phyloP scores from a whole-genome alignment of 2,888 invertebrate genomes.

The Apotomis capreana region DNA sequence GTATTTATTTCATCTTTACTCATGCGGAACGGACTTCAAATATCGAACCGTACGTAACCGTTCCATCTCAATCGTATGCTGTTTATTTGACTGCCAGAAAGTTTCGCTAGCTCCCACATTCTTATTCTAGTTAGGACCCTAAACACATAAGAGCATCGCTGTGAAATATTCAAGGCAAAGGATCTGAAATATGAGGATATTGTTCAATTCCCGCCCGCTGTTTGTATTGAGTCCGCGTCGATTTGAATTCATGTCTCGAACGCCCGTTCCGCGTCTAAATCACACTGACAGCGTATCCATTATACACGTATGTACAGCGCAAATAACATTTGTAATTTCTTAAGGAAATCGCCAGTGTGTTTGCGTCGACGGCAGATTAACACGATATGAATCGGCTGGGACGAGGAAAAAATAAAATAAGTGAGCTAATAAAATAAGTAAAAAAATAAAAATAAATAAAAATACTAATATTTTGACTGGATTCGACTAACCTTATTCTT shows the following conservation, averaged over 20 bases:
- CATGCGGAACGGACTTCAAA: too few species aligned
- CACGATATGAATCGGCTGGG: too few species aligned
- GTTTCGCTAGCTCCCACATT: neutral
- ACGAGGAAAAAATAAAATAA: too few species aligned
- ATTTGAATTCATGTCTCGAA: constrained; percentile 53
- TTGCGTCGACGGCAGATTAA: too few species aligned
- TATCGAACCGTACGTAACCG: neutral
- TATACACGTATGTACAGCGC: constrained; percentile 30
- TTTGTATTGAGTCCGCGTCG: constrained; percentile 47
- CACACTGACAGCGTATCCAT: constrained; percentile 41
- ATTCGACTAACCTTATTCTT: too few species aligned
- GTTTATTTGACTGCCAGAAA: neutral
- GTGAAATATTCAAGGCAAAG: constrained; percentile 44
- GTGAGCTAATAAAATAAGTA: too few species aligned
- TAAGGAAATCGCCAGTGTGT: neutral
- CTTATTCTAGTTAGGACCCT: constrained; percentile 36
- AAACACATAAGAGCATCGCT: constrained; percentile 39
- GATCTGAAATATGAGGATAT: constrained; percentile 47
- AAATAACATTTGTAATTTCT: constrained; percentile 39
- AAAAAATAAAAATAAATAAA: too few species aligned
- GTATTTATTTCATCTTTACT: too few species aligned
- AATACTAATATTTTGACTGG: too few species aligned
- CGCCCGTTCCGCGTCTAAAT: constrained; percentile 54
- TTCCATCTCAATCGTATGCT: neutral
- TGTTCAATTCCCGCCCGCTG: constrained; percentile 46